phyloP scores from a whole-genome alignment of 2,113 vertebrate species.

The Aptenodytes forsteri region DNA sequence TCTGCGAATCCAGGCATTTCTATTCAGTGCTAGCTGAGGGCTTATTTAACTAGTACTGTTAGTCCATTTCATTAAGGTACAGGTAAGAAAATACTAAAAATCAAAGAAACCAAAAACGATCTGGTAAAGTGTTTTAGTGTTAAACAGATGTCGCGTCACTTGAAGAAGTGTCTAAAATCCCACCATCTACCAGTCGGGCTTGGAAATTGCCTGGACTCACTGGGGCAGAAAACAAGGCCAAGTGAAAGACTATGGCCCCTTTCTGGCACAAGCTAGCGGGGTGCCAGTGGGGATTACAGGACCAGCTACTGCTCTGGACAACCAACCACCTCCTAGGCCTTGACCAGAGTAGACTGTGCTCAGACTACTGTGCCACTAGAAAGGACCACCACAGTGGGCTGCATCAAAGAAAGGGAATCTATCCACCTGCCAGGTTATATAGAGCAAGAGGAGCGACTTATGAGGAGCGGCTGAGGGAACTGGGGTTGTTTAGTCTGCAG shows the following conservation, averaged over 20 bases:
- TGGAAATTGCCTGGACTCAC: not conserved
- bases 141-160: not conserved
- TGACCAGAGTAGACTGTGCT: not conserved
- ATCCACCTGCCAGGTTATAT: not conserved
- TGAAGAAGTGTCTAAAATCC: not conserved
- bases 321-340: not conserved
- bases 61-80: not conserved
- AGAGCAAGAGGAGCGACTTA: not conserved
- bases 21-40: not conserved
- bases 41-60: not conserved
- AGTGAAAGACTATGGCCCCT: not conserved
- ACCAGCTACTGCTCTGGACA: not conserved
- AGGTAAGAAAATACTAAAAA: not conserved
- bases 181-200: not conserved
- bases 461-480: not conserved
- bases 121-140: not conserved
- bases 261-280: not conserved
- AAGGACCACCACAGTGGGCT: not conserved
- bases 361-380: not conserved
- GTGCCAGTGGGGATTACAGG: not conserved
- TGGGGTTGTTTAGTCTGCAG: not conserved
- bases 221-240: not conserved
- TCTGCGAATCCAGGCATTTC: not conserved
- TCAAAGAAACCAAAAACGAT: not conserved
- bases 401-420: not conserved